A percentile compares a stretch with the other conserved stretches of the same genome.
Conservation (phyloP, 2,888 invertebrate genomes). For the Sipha maydis region DNA sequence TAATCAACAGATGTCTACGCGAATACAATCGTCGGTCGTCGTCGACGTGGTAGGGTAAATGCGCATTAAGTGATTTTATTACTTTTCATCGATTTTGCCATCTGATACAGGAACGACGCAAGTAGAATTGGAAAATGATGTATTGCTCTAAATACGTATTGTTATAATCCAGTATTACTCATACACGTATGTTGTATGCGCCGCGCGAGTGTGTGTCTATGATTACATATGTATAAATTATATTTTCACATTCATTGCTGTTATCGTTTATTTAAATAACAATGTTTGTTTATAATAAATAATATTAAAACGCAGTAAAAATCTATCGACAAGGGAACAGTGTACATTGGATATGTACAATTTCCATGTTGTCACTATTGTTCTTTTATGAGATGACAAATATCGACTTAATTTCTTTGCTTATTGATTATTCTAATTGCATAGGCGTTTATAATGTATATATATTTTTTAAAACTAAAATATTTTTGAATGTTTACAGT, state of each 20-base stretch:
- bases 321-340: neutral
- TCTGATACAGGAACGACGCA: neutral
- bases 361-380: too few species aligned
- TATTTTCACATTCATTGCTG: neutral
- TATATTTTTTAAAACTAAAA: too few species aligned
- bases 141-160: neutral
- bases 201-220: neutral
- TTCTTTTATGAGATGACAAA: neutral
- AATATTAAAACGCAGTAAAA: neutral
- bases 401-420: neutral
- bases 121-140: neutral
- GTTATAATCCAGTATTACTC: neutral
- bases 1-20: neutral
- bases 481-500: too few species aligned
- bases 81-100: constrained; percentile 32
- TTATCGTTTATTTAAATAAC: neutral
- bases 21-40: neutral
- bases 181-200: neutral
- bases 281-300: neutral
- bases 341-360: too few species aligned
- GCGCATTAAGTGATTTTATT: constrained; percentile 14
- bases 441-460: too few species aligned
- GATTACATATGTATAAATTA: neutral
- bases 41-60: neutral
- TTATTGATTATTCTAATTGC: too few species aligned